Evolutionary conservation across 2,888 invertebrate species (phyloP), one percentile per base, ranked within the genome.

Genomic region (Rhodophaea formosa): DNA sequence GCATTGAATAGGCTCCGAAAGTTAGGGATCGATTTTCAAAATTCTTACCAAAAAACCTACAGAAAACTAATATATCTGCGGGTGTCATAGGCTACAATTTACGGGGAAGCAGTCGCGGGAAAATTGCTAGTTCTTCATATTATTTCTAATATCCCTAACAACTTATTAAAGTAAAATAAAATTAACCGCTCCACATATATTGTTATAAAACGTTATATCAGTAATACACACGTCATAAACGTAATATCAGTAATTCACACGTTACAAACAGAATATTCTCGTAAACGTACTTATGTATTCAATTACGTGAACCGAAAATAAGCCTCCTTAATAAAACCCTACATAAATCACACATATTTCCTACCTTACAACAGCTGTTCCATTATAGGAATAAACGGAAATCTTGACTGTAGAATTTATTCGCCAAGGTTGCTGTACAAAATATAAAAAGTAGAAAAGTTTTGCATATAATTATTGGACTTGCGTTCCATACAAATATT

Each of bases 301-400:
- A 46, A 46, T 17, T 23, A 46, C 39, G n/a, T 17, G 12, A 46
- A 23, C n/a, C 23, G n/a, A 51, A 32, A 51, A 51, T 51, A 32
- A 51, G 29, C 29, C 23, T 29, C 42, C 17, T 43, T 53, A 43
- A 53, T 53, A 53, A 53, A 53, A 53, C 43, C 51, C 15, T 17
- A 39, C 16, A 16, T 35, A 51, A 35, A 51, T 51, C 35, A 51
- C 51, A 35, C 32, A 32, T 32, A 35, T 35, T 35, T 51, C 14
- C 51, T 51, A 35, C 51, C 51, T 35, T 51, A 35, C 17, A 51
- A 51, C 51, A 51, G 51, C 51, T 51, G 35, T 51, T 51, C 32
- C 51, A 51, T 49, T 49, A 49, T 49, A 51, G 15, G 35, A 35
- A 51, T 51, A 51, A 51, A 39, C 35, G 35, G 17, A 51, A 51